Base-by-base conservation (phyloP, 2,113 vertebrate genomes). In the Lepisosteus oculatus region DNA sequence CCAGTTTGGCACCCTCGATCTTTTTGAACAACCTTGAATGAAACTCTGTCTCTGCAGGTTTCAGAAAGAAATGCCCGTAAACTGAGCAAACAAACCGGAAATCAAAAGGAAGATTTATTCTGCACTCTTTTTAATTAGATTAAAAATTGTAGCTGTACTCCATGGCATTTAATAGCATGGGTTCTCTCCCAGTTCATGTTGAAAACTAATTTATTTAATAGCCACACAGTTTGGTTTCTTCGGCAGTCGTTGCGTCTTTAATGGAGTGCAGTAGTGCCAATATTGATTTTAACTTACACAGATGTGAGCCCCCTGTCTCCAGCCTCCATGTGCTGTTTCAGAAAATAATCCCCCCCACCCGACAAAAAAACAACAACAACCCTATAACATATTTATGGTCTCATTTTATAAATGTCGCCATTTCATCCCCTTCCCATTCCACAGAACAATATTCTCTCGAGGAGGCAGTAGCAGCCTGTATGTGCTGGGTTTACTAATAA, bases 401-500 rank as follows among this genome's bases (percentile, higher is more conserved):
- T 64, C 14, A 41, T 7, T 17, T 9, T 11, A 29, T 64, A 64
- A 64, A 64, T 41, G 62, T 64, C 42, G 62, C 62, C 11, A 64
- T 64, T 64, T 41, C 62, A 64, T 64, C 62, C 17, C 62, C 12
- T 13, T 59, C 47, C 4, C 15, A 13, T 43, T 29, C 41, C 62
- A 8, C 29, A 64, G 62, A 42, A 15, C 41, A 43, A 64, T 64
- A 64, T 64, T 9, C 62, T 64, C 62, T 7, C 3, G 62, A 9
- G 62, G 3, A 12, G 62, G 62, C 62, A 64, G 17, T 64, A 5
- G 59, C 59, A 9, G 57, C 14, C 8, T 64, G 62, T 64, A 29
- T 64, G 64, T 64, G 62, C 65, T 47, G 56, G 3, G 8, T 12
- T 9, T 67, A 57, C 8, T 71, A 65, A 76, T 81, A 77, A 80